Conservation (phyloP, 2,888 invertebrate species). For the Catonia carolina region DNA sequence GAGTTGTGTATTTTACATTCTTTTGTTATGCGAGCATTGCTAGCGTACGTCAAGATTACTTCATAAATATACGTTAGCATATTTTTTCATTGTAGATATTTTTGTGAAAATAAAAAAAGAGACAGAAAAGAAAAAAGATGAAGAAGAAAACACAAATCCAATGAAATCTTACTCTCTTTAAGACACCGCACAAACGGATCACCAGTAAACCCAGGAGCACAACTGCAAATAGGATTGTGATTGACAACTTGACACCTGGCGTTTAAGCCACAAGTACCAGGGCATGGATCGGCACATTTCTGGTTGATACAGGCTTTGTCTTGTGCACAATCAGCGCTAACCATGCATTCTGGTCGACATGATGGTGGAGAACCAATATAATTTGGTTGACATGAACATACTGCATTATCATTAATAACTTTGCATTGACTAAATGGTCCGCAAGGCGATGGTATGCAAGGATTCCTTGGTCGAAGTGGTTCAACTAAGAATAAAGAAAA, state of each 20-base stretch:
- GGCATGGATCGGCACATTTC: slow-evolving; percentile 75
- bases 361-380: slow-evolving; percentile 73
- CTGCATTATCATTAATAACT: slow-evolving; percentile 63
- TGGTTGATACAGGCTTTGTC: slow-evolving; percentile 73
- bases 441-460: slow-evolving; percentile 68
- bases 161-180: slow-evolving; percentile 56
- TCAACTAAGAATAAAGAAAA: slow-evolving; percentile 32
- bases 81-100: no score
- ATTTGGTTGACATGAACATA: slow-evolving; percentile 70
- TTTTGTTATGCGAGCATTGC: no score
- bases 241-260: slow-evolving; percentile 76
- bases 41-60: no score
- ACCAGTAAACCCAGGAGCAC: slow-evolving; percentile 64
- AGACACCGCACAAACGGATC: slow-evolving; percentile 74
- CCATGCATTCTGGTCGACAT: slow-evolving; percentile 74
- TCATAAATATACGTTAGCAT: no score
- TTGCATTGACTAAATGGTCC: slow-evolving; percentile 71
- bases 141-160: not conserved
- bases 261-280: slow-evolving; percentile 73
- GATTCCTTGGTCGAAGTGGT: slow-evolving; percentile 49
- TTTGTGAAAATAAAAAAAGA: no score
- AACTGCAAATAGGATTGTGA: slow-evolving; percentile 81
- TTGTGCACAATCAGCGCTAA: slow-evolving; percentile 74
- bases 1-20: no score
- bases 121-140: not conserved